Percentiles rank a stretch among this genome's conserved stretches.
Conservation (phyloP, 1,140 invertebrate genomes). For the Drosophila bifasciata region DNA sequence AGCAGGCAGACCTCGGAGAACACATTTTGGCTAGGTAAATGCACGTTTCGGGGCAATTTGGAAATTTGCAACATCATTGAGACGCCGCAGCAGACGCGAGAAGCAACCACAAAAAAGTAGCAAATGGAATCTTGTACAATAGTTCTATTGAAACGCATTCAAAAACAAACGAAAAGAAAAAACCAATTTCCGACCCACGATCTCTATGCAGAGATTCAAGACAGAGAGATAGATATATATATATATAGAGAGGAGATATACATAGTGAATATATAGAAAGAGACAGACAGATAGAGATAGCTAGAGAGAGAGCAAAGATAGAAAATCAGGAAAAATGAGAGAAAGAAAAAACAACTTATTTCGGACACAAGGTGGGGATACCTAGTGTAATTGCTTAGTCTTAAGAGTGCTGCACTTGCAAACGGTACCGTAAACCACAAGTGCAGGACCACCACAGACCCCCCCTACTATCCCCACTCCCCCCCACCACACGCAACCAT, state of each 20-base stretch:
- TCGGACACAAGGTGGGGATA: constrained; percentile 80
- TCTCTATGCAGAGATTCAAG: constrained; percentile 16
- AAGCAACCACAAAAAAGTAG: constrained; percentile 65
- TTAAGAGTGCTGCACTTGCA: constrained; percentile 67
- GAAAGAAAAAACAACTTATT: constrained; percentile 35
- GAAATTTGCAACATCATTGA: constrained; percentile 79
- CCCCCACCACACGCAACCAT: constrained; percentile 7
- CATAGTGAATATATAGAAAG: constrained; percentile 18
- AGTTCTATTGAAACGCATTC: constrained; percentile 71
- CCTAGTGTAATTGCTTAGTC: constrained; percentile 84
- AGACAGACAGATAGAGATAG: constrained; percentile 50
- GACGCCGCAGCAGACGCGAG: constrained; percentile 49
- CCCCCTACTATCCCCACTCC: not conserved
- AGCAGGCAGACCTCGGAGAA: not conserved
- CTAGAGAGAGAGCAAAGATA: constrained; percentile 20
- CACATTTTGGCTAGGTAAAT: constrained; percentile 46
- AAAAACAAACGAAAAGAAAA: constrained; percentile 17
- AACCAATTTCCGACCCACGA: constrained; percentile 26
- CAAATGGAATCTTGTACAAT: constrained; percentile 84
- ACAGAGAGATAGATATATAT: too few relatives aligned
- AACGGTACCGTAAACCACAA: constrained; percentile 35
- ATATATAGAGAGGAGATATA: too few relatives aligned
- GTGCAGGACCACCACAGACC: constrained; percentile 51
- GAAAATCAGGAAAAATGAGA: constrained; percentile 27
- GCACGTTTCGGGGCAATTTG: constrained; percentile 69